phyloP scores from a whole-genome alignment of 2,797 vertebrate genomes.

The Psittacula echo region DNA sequence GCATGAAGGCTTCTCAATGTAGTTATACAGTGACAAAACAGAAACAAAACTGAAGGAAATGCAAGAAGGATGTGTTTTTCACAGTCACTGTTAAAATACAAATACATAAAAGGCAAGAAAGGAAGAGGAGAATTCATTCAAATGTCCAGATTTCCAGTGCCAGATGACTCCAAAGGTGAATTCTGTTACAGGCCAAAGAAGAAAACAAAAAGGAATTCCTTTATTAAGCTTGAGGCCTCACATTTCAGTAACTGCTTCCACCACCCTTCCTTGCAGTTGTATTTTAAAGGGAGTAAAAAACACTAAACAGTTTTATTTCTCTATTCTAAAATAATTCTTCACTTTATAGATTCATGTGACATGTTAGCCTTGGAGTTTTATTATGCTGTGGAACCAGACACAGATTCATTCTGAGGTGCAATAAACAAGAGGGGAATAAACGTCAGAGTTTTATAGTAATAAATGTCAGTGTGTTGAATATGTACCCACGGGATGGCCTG shows the following conservation, averaged over 20 bases:
- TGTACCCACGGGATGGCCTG: neutral
- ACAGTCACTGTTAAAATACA: neutral
- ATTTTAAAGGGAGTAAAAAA: neutral
- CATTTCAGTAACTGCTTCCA: neutral
- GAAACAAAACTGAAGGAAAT: neutral
- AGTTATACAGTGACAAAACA: neutral
- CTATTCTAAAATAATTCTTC: neutral
- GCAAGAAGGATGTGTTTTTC: neutral
- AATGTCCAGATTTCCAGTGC: neutral
- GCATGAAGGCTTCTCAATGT: neutral
- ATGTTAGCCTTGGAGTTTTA: neutral
- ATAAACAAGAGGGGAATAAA: conserved; percentile 14
- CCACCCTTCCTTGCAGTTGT: neutral
- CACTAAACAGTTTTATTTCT: neutral
- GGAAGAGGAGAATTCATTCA: neutral
- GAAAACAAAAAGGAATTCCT: neutral
- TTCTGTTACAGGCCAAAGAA: neutral
- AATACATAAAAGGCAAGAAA: neutral
- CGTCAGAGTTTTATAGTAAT: neutral
- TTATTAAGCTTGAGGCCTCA: neutral
- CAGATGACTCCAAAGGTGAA: neutral
- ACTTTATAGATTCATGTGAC: neutral
- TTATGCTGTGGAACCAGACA: neutral
- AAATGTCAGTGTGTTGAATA: neutral
- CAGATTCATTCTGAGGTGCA: neutral